phyloP scores from a whole-genome alignment of 2,797 vertebrate species.

The Yasuhikotakia modesta region DNA sequence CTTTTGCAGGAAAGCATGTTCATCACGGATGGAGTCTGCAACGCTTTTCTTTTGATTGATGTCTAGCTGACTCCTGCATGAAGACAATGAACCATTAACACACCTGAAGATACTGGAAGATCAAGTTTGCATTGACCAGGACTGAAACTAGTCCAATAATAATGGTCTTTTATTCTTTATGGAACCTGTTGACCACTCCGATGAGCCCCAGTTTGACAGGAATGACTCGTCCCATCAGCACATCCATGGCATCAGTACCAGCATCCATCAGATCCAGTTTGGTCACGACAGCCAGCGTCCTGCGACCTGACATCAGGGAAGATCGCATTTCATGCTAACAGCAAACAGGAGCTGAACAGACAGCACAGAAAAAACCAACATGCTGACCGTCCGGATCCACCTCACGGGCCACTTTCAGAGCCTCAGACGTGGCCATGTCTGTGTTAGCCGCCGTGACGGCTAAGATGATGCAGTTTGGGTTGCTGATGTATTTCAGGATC shows the following conservation, averaged over 20 bases:
- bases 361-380: neutral
- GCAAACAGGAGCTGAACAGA: neutral
- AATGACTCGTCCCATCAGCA: slow-evolving; percentile 96
- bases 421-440: slow-evolving; percentile 98
- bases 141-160: neutral
- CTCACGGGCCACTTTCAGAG: slow-evolving; percentile 95
- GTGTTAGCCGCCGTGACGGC: slow-evolving; percentile 98
- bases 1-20: slow-evolving; percentile 96
- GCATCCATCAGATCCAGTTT: slow-evolving; percentile 99
- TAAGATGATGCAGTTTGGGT: slow-evolving; percentile 97
- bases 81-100: neutral
- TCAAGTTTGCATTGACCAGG: neutral
- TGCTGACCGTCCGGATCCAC: slow-evolving; percentile 84
- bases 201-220: slow-evolving; percentile 98
- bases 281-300: slow-evolving; percentile 97
- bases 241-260: slow-evolving; percentile 97
- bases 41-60: slow-evolving; percentile 98
- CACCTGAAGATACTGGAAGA: no score
- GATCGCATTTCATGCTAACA: slow-evolving; percentile 10
- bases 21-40: slow-evolving; percentile 90
- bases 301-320: slow-evolving; percentile 84
- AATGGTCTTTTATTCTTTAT: no score
- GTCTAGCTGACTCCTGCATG: slow-evolving; percentile 92
- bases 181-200: slow-evolving; percentile 95
- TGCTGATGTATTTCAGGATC: slow-evolving; percentile 95